Base-by-base conservation (phyloP, 1,140 invertebrate species). In the Phthorimaea operculella region DNA sequence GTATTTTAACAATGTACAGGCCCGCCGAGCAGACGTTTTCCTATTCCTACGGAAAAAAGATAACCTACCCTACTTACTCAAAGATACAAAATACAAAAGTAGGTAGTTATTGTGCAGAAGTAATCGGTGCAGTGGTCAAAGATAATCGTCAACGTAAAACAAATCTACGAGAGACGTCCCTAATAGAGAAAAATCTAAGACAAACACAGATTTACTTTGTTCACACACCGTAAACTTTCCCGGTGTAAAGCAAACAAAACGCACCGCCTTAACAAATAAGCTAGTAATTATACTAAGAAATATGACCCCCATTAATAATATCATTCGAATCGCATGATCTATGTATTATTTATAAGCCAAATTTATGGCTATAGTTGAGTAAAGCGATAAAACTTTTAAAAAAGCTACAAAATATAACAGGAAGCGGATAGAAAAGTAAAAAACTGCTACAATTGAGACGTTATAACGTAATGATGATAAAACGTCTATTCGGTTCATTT, bases 341-440 rank as follows among this genome's bases (percentile, higher is more conserved):
- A 56, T 58, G 56, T 57, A 57, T 67, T 56, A 62, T 68, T 62
- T 66, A 68, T 70, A 67, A 68, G 55, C 55, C 57, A 64, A 73
- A 80, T 80, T 80, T 77, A 75, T 72, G 55, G 65, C 69, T 52
- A 18, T 21, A 33, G 33, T 65, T 68, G 52, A 58, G 69, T 65
- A 18, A 65, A 68, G 64, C 53, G 64, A 71, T 69, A 71, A 74
- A 77, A 74, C 62, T 72, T 58, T 74, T 77, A 75, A 81, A 80
- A 77, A 74, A 64, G 52, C 50, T 28, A 36, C 21, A 57, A 67
- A 62, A 50, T 50, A 66, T 58, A n/a, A 66, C 74, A 79, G 76
- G 78, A 78, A 79, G 56, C 55, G 57, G 62, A 76, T 60, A 77
- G 21, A 81, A 79, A 76, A 77, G 60, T 64, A 66, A 59, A 63